Base-by-base conservation (phyloP, 2,113 vertebrate species). In the Sterna hirundo region DNA sequence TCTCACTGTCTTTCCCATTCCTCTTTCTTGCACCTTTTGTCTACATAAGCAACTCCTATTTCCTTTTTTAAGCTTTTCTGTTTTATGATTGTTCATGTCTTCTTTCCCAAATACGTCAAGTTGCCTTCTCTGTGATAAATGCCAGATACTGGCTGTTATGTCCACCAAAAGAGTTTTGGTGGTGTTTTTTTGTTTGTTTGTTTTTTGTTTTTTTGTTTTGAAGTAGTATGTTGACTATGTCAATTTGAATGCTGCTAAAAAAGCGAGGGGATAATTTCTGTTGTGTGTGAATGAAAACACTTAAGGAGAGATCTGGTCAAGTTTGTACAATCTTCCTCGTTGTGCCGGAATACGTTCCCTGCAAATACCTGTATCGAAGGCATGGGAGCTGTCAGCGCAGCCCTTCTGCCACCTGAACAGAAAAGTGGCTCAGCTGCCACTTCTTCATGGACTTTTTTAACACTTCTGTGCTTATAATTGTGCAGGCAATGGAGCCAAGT, bases 401-500 rank as follows among this genome's bases (percentile, higher is more conserved):
- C 20, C 15, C 9, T 77, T 18, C 23, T 57, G 21, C 38, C 40
- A 36, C 44, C 27, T 65, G 54, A n/a, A 71, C 40, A 27, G 36
- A 21, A 13, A 72, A 88, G 4, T 11, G 72, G 9, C 14, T 69
- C 3, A 1, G 17, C 11, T 78, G 12, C 27, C 8, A 2, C 9
- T 60, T 84, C 9, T 68, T 69, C 21, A 26, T 40, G 2, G 46
- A 1, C 32, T 38, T 82, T 54, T 47, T 30, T 96, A 85, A 77
- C 65, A 6, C 72, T 82, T 94, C 10, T 55, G 13, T 94, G 69
- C 66, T 93, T 97, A 4, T 52, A 34, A 51, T 97, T 91, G 86
- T 85, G 11, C 96, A 98, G 98, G 92, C 95, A 80, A 81, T 98
- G 98, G 98, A 87, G 74, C 65, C 98, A 95, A 92, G 55, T 89